A percentile compares a stretch with the other conserved stretches of the same genome.
phyloP scores from a whole-genome alignment of 2,797 vertebrate genomes.

The Chloroceryle amazona region DNA sequence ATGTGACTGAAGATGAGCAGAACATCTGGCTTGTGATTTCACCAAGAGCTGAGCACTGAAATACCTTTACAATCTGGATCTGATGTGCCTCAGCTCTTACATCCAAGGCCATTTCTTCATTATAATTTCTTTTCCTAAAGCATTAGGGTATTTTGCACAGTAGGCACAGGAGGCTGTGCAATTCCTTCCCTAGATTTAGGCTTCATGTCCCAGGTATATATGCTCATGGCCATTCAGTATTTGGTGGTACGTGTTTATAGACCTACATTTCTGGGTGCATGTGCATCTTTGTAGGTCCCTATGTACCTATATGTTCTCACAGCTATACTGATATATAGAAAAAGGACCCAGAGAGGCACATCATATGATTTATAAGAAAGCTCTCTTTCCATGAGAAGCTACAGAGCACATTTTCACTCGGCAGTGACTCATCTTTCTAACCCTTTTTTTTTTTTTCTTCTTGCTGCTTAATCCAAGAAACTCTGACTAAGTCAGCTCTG shows the following conservation, averaged over 20 bases:
- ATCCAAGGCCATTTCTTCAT: neutral
- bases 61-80: neutral
- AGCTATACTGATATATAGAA: neutral
- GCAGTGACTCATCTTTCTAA: slow-evolving; percentile 73
- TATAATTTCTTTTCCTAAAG: neutral
- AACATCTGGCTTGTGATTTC: neutral
- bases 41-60: neutral
- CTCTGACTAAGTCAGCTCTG: slow-evolving; percentile 79
- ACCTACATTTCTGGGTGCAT: neutral
- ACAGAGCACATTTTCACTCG: slow-evolving; percentile 62
- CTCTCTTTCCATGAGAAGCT: slow-evolving; percentile 51
- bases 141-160: neutral
- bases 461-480: slow-evolving; percentile 72
- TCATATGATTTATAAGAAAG: slow-evolving; percentile 25
- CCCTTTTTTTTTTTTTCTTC: slow-evolving; percentile 28
- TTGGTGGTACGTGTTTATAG: neutral
- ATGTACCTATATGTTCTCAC: neutral
- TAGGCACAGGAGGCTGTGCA: neutral
- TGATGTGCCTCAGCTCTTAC: neutral
- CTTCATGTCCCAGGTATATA: neutral
- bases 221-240: neutral
- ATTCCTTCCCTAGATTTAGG: neutral
- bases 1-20: neutral
- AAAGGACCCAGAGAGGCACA: neutral
- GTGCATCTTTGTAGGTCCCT: neutral